Conservation (phyloP, 2,888 invertebrate species). For the Cantharis nigra region DNA sequence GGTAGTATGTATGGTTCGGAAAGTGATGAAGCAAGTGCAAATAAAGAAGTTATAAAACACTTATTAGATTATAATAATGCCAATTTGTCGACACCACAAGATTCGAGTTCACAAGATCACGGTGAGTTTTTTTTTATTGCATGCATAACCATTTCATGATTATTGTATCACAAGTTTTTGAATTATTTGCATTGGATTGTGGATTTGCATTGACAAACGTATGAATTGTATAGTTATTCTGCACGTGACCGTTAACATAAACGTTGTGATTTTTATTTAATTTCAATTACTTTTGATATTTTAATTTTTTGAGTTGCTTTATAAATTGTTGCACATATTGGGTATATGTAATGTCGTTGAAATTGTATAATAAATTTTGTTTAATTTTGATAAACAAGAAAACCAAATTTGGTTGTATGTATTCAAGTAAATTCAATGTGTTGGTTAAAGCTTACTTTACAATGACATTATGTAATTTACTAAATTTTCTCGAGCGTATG, state of each 20-base stretch:
- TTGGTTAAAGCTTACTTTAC: neutral
- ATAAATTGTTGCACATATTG: neutral
- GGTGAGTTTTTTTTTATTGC: constrained; percentile 30
- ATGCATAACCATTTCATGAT: constrained; percentile 3
- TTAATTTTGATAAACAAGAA: neutral
- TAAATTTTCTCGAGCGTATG: neutral
- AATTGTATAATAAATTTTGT: neutral
- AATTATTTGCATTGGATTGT: neutral
- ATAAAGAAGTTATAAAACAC: constrained; percentile 30
- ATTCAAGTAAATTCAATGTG: neutral
- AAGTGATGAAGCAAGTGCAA: constrained; percentile 32
- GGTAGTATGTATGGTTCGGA: constrained; percentile 31
- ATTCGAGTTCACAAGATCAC: constrained; percentile 36
- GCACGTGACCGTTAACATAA: neutral
- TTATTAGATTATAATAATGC: constrained; percentile 16
- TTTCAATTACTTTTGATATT: neutral
- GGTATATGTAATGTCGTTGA: neutral
- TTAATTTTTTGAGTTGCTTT: neutral
- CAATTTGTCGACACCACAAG: constrained; percentile 16
- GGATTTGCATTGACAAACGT: neutral
- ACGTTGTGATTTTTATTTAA: neutral
- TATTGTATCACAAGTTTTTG: neutral
- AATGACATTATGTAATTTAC: neutral
- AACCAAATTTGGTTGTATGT: neutral
- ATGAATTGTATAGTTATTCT: neutral